Conservation (phyloP, 2,113 vertebrate species). For the Pyxicephalus adspersus region DNA sequence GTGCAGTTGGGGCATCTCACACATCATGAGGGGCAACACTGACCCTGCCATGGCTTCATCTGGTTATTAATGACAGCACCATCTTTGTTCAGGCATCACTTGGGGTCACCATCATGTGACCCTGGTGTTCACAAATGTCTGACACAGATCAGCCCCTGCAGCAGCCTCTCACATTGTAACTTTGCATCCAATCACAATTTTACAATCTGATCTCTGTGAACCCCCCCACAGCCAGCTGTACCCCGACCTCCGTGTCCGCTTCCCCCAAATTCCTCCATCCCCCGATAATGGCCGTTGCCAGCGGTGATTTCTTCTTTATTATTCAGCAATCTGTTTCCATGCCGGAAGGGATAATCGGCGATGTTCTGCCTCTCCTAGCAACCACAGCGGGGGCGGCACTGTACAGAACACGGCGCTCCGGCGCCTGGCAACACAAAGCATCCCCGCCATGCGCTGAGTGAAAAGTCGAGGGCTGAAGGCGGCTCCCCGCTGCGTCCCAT, state of each 20-base stretch:
- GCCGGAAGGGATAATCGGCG: background rate
- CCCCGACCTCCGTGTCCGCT: background rate
- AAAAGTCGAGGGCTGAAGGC: conserved; percentile 41
- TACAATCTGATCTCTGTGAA: background rate
- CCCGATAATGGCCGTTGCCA: background rate
- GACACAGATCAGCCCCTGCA: no score
- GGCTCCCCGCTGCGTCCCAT: conserved; percentile 20
- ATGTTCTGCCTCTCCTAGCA: conserved; percentile 1
- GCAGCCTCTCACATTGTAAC: background rate
- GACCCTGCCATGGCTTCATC: no score
- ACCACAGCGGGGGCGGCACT: conserved; percentile 4
- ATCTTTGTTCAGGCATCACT: no score
- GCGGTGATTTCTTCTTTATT: background rate
- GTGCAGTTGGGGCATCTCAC: no score
- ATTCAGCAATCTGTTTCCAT: background rate
- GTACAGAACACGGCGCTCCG: conserved; percentile 16
- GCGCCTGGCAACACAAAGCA: background rate
- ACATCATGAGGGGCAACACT: no score
- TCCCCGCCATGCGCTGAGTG: conserved; percentile 4
- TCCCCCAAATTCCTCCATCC: background rate
- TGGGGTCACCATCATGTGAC: no score
- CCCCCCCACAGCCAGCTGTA: background rate
- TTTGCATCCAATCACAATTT: background rate
- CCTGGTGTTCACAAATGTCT: no score
- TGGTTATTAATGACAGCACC: no score